phyloP scores from a whole-genome alignment of 92 coral and sea anemone species.

The Desmophyllum pertusum region DNA sequence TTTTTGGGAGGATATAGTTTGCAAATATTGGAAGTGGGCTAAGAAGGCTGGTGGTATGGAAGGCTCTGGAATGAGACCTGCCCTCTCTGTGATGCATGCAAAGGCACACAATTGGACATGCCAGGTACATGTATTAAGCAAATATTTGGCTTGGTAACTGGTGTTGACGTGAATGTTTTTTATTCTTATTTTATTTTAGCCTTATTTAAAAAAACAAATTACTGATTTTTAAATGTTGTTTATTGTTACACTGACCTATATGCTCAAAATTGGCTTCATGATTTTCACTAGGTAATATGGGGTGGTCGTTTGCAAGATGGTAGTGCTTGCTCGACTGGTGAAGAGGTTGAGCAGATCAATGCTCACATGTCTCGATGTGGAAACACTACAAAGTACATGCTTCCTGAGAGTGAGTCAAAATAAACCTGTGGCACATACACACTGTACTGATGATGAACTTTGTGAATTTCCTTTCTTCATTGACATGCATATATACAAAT shows the following conservation, averaged over 20 bases:
- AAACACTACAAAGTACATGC: conserved; percentile 61
- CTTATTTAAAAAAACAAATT: too few relatives aligned
- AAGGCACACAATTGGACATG: conserved; percentile 37
- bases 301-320: conserved; percentile 71
- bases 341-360: conserved; percentile 71
- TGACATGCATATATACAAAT: too few relatives aligned
- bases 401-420: too few relatives aligned
- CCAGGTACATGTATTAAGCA: not conserved
- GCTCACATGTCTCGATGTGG: conserved; percentile 62
- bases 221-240: too few relatives aligned
- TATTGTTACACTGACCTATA: too few relatives aligned
- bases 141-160: too few relatives aligned
- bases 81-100: conserved; percentile 39
- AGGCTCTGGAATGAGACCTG: conserved; percentile 2
- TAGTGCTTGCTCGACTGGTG: conserved; percentile 73
- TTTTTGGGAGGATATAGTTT: conserved; percentile 3
- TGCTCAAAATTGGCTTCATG: too few relatives aligned
- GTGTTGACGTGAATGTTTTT: not conserved
- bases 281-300: conserved; percentile 49
- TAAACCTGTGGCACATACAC: too few relatives aligned
- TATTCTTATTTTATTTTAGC: not conserved
- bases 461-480: too few relatives aligned
- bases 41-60: not conserved
- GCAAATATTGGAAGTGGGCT: conserved; percentile 43
- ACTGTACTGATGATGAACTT: too few relatives aligned